phyloP scores from a whole-genome alignment of 2,888 invertebrate genomes.

The Thecophora atra region DNA sequence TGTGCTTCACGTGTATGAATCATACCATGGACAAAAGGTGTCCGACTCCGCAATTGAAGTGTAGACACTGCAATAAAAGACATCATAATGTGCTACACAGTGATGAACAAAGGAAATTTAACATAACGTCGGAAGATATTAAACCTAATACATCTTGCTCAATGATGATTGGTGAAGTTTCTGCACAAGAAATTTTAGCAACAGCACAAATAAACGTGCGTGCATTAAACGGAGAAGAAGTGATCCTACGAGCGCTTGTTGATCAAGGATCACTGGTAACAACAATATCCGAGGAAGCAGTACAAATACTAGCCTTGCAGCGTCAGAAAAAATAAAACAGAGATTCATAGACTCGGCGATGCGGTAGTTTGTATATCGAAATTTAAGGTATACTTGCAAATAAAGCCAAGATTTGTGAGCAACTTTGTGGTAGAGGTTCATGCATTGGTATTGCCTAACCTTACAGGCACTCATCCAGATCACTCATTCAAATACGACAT shows the following conservation, averaged over 20 bases:
- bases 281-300: conserved; percentile 5
- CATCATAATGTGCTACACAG: conserved; percentile 7
- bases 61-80: conserved; percentile 2
- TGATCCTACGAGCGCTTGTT: conserved; percentile 13
- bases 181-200: conserved; percentile 3
- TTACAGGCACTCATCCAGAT: too few relatives aligned
- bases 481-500: too few relatives aligned
- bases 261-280: conserved; percentile 15
- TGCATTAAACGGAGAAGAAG: neutral
- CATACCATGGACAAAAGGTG: conserved; percentile 3
- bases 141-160: conserved; percentile 18
- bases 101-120: neutral
- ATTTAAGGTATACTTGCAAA: too few relatives aligned
- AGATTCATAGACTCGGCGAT: conserved; percentile 7
- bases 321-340: conserved; percentile 11
- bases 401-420: too few relatives aligned
- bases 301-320: too few relatives aligned
- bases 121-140: conserved; percentile 1
- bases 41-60: neutral
- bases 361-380: too few relatives aligned
- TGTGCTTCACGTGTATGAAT: conserved; percentile 13
- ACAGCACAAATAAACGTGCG: conserved; percentile 3
- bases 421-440: too few relatives aligned
- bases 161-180: conserved; percentile 7
- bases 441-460: too few relatives aligned